Percentiles rank a stretch among this genome's conserved stretches.
Conservation (phyloP, 2,888 invertebrate genomes). For the Noctua pronuba region DNA sequence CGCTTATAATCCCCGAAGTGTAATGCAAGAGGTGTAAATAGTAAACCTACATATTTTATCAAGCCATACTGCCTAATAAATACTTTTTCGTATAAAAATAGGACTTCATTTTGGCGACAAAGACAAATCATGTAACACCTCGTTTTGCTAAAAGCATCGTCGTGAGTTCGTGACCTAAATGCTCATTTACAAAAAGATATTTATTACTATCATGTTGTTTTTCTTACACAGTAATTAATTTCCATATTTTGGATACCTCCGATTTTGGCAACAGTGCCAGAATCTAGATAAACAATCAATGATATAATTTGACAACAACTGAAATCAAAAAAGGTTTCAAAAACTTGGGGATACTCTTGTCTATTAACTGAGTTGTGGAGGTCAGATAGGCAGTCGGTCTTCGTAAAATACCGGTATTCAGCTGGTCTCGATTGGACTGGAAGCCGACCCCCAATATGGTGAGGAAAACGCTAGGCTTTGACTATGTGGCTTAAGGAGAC, state of each 20-base stretch:
- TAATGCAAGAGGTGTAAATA: too few species aligned
- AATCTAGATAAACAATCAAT: background rate
- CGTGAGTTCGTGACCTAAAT: constrained; percentile 38
- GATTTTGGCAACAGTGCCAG: background rate
- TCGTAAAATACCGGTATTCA: background rate
- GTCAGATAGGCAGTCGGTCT: background rate
- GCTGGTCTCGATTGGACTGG: background rate
- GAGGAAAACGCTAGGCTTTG: background rate
- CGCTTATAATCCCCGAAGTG: too few species aligned
- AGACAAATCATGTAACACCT: constrained; percentile 40
- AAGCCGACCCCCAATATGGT: background rate
- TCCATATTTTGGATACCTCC: constrained; percentile 6
- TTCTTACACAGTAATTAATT: constrained; percentile 5
- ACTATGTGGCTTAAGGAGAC: background rate
- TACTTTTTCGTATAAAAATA: constrained; percentile 19
- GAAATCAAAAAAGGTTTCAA: background rate
- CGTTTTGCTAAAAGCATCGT: constrained; percentile 39
- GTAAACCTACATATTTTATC: too few species aligned
- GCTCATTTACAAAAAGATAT: background rate
- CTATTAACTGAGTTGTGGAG: background rate
- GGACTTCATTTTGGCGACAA: constrained; percentile 21
- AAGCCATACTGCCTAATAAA: background rate
- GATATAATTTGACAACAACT: too few species aligned
- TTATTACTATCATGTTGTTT: constrained; percentile 10
- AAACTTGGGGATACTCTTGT: background rate